A percentile compares a stretch with the other conserved stretches of the same genome.
These are phyloP conservation scores for Cacoxenus indagator DNA, from an alignment of 2,888 invertebrate genomes.

Conservation along the genomic window DNA sequence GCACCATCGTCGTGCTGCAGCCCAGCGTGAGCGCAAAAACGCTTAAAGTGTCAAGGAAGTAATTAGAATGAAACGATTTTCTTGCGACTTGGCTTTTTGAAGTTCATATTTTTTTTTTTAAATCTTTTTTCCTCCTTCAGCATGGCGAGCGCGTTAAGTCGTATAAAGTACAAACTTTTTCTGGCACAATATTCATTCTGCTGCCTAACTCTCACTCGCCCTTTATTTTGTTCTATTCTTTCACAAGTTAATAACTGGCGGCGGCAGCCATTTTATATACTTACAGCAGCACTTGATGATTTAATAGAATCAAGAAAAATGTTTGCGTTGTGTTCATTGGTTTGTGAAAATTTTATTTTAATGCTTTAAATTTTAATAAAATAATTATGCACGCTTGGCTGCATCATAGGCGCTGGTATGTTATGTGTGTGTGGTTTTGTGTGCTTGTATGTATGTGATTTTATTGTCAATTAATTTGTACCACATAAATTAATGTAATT, in stretches of 20 bases:
- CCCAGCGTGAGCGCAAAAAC: conserved; percentile 35
- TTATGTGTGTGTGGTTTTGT: background rate
- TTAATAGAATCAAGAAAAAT: background rate
- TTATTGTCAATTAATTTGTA: conserved; percentile 41
- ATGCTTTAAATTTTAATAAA: conserved; percentile 9
- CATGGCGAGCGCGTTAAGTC: no score
- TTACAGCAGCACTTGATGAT: background rate
- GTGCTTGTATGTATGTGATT: background rate
- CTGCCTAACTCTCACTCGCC: background rate
- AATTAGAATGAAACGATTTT: conserved; percentile 66
- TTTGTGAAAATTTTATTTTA: background rate
- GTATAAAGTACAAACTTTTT: conserved; percentile 3
- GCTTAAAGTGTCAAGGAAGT: conserved; percentile 53
- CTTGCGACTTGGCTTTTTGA: conserved; percentile 37
- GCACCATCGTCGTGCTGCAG: conserved; percentile 41
- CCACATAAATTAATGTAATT: conserved; percentile 52
- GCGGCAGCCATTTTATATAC: background rate
- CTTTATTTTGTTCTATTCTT: conserved; percentile 1
- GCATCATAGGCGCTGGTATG: background rate
- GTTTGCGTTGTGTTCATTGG: background rate
- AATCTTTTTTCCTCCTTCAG: conserved; percentile 28
- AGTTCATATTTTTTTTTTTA: conserved; percentile 17
- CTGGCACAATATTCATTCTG: no score
- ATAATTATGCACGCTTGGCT: background rate
- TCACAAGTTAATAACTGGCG: conserved; percentile 23